Evolutionary conservation across 2,888 invertebrate genomes (phyloP).

Genomic region (Halictus quadricinctus): DNA sequence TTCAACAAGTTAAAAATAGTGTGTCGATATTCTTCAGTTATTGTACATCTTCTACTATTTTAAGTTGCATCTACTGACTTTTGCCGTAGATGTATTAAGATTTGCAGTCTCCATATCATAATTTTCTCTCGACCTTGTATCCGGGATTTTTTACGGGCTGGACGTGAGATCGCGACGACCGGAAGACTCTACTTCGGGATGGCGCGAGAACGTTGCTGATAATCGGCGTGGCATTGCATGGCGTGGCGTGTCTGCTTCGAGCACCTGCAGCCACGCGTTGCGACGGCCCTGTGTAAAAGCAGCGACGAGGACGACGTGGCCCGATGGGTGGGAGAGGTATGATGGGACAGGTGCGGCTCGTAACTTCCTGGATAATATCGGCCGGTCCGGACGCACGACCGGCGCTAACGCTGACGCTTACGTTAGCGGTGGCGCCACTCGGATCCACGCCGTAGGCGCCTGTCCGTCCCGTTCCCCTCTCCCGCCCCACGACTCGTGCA

Average conservation of each 20-base stretch:
- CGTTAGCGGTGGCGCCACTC: conserved; percentile 74
- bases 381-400: conserved; percentile 67
- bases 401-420: conserved; percentile 70
- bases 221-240: background rate
- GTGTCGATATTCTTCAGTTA: too few relatives aligned
- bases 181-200: conserved; percentile 56
- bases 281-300: conserved; percentile 64
- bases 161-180: conserved; percentile 40
- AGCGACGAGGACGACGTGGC: conserved; percentile 48
- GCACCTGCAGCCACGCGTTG: conserved; percentile 53
- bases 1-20: too few relatives aligned
- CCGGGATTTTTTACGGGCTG: conserved; percentile 31
- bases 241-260: background rate
- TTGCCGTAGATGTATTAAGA: too few relatives aligned
- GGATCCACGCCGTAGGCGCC: conserved; percentile 67
- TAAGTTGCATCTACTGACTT: too few relatives aligned
- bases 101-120: background rate
- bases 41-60: too few relatives aligned
- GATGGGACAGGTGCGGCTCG: conserved; percentile 75
- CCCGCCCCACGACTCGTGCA: background rate
- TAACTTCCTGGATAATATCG: conserved; percentile 76
- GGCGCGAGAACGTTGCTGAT: background rate
- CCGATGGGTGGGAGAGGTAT: conserved; percentile 61
- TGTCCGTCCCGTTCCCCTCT: conserved; percentile 58
- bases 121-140: conserved; percentile 26